phyloP scores from a whole-genome alignment of 2,888 invertebrate species.

The Lysandra bellargus region DNA sequence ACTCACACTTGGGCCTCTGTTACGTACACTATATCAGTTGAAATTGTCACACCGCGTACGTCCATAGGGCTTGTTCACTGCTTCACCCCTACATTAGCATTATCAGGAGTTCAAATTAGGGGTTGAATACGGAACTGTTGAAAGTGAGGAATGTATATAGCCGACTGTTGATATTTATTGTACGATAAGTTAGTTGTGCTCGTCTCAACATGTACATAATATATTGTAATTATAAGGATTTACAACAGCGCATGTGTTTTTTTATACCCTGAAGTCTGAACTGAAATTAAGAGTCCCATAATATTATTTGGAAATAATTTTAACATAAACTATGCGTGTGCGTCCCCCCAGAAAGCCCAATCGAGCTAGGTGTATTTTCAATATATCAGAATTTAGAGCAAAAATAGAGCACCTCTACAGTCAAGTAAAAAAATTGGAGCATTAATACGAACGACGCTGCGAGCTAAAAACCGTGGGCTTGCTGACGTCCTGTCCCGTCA shows the following conservation, averaged over 20 bases:
- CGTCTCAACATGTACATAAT: constrained; percentile 59
- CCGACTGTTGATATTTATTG: constrained; percentile 51
- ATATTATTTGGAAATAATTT: neutral
- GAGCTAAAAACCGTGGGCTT: no score
- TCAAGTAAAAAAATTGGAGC: no score
- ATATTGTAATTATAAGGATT: constrained; percentile 59
- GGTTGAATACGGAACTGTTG: neutral
- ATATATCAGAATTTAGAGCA: no score
- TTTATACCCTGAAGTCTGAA: constrained; percentile 28
- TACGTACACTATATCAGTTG: neutral
- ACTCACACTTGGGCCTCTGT: neutral
- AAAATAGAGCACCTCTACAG: no score
- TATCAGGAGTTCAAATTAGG: neutral
- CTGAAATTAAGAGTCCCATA: neutral
- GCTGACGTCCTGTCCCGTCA: no score
- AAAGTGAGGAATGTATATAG: neutral
- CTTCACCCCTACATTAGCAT: neutral
- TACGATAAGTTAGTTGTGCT: constrained; percentile 67
- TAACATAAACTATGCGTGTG: neutral
- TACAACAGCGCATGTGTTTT: constrained; percentile 44
- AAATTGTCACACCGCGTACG: neutral
- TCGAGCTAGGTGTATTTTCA: no score
- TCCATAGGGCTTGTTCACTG: neutral
- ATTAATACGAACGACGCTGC: no score
- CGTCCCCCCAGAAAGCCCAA: no score